Base-by-base conservation (phyloP, 1,140 invertebrate genomes). In the Watersipora subatra region DNA sequence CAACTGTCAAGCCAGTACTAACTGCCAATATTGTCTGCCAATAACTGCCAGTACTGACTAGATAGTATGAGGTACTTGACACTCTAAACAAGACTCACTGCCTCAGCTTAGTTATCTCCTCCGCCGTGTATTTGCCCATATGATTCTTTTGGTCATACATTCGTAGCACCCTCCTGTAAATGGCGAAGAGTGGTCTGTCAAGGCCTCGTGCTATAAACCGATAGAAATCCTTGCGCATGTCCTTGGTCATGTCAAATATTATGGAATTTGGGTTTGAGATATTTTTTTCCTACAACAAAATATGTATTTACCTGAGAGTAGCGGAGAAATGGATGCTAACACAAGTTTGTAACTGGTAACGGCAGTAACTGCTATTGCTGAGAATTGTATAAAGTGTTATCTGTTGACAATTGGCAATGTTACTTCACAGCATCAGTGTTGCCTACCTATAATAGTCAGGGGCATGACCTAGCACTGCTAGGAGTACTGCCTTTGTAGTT, bases 81-180 rank as follows among this genome's bases (percentile, higher is more conserved):
- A n/a, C n/a, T n/a, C n/a, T n/a, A n/a, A n/a, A n/a, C n/a, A n/a
- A n/a, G n/a, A n/a, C 56, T 59, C 64, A 75, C 78, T 73, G 69
- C 81, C 79, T 80, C 7, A 83, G 69, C 62, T 77, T 76, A 3
- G 73, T 69, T 28, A 83, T 77, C 71, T 83, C 82, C 59, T 80
- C 80, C 17, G 71, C 69, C n/a, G 78, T 78, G 68, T 83, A 83
- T 73, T 82, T 82, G 15, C 82, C 82, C 67, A 83, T 76, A 70
- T 83, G 79, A 68, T 83, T 83, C 69, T 83, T 81, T 65, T 79
- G 76, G 68, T 83, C 82, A 71, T 83, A 83, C 79, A 83, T 80
- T 69, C 82, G 72, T n/a, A 83, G 80, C 0, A 82, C 80, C 58
- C 82, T 69, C 66, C 82, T 69, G 63, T 83, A 83, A 24, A 83